These are phyloP conservation scores for Megalopta genalis DNA, from an alignment of 1,140 invertebrate genomes.

Conservation along the genomic window DNA sequence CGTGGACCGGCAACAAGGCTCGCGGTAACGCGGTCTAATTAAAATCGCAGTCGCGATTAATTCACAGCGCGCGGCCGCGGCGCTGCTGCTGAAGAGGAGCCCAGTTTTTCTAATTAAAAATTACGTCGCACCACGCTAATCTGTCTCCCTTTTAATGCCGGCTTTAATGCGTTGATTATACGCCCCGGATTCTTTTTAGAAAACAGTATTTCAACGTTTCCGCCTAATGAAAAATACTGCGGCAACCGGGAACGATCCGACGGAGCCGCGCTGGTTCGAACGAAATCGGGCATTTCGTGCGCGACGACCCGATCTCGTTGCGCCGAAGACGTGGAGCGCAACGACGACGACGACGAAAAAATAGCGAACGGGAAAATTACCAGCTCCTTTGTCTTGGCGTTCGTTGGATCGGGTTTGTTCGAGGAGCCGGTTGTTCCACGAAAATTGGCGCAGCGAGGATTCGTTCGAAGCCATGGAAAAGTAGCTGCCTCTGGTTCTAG, in stretches of 20 bases:
- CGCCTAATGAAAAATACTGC: neutral
- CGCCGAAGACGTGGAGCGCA: too few relatives aligned
- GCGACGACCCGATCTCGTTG: too few relatives aligned
- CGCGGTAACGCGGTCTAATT: slow-evolving; percentile 33
- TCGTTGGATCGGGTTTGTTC: too few relatives aligned
- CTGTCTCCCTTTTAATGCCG: slow-evolving; percentile 13
- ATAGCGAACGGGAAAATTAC: neutral
- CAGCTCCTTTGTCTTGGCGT: neutral
- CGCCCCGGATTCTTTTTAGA: slow-evolving; percentile 19
- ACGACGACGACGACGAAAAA: too few relatives aligned
- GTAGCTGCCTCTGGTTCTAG: slow-evolving; percentile 10
- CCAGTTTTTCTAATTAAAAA: slow-evolving; percentile 47
- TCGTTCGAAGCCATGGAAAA: slow-evolving; percentile 16
- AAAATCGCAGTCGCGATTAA: slow-evolving; percentile 38
- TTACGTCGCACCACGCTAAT: slow-evolving; percentile 28
- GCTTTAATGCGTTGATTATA: slow-evolving; percentile 13
- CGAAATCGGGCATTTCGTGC: too few relatives aligned
- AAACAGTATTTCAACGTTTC: slow-evolving; percentile 7
- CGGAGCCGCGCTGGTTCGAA: neutral
- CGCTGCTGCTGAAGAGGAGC: slow-evolving; percentile 7
- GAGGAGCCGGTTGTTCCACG: neutral
- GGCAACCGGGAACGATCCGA: neutral
- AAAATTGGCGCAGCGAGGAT: neutral
- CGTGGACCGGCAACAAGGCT: neutral
- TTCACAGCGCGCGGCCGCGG: slow-evolving; percentile 17